Percentiles rank a stretch among this genome's conserved stretches.
phyloP scores from a whole-genome alignment of 2,888 invertebrate species.

The Mythimna impura region DNA sequence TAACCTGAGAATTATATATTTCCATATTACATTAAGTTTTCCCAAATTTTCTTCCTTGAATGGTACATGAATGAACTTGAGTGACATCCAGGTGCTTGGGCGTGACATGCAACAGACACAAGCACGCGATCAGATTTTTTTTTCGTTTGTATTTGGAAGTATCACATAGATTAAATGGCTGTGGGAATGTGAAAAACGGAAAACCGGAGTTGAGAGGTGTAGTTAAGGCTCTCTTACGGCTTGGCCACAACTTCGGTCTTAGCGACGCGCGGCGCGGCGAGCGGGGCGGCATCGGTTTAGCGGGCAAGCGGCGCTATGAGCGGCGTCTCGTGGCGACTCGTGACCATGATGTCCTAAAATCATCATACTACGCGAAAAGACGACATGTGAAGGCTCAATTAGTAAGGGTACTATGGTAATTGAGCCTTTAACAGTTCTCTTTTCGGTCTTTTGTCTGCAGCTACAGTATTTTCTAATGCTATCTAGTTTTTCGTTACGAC shows the following conservation, averaged over 20 bases:
- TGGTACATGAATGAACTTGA: constrained; percentile 42
- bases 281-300: no score
- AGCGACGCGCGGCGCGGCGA: no score
- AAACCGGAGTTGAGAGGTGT: not conserved
- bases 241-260: no score
- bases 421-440: not conserved
- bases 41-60: not conserved
- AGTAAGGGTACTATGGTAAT: no score
- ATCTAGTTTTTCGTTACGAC: not conserved
- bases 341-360: no score
- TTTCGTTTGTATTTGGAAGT: constrained; percentile 15
- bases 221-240: not conserved
- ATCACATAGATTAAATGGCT: not conserved
- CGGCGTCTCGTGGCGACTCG: no score
- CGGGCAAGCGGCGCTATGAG: no score
- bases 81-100: constrained; percentile 19
- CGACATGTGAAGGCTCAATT: no score
- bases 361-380: no score
- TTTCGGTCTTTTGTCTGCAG: not conserved
- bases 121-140: constrained; percentile 37
- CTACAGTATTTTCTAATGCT: not conserved
- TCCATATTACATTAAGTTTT: not conserved
- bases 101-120: constrained; percentile 24
- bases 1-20: no score
- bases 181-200: not conserved